A percentile compares a stretch with the other conserved stretches of the same genome.
Conservation (phyloP, 2,113 vertebrate genomes). For the Datnioides undecimradiatus region DNA sequence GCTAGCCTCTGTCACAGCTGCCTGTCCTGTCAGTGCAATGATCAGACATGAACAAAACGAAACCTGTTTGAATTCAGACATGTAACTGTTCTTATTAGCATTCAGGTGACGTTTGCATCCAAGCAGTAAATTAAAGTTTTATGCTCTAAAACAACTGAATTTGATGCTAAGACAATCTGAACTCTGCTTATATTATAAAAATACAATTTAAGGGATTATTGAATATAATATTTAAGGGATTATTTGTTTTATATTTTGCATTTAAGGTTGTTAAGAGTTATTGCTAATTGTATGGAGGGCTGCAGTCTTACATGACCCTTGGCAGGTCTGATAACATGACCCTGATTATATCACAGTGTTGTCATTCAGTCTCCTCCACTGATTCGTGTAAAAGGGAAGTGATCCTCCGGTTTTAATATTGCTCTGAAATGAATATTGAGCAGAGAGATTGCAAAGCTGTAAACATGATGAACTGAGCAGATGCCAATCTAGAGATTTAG, state of each 20-base stretch:
- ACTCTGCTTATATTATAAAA: background rate
- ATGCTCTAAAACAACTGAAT: background rate
- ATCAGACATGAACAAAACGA: background rate
- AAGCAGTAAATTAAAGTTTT: background rate
- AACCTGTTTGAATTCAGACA: background rate
- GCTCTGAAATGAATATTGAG: too few relatives aligned
- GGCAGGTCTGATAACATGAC: too few relatives aligned
- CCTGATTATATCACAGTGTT: too few relatives aligned
- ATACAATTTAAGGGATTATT: background rate
- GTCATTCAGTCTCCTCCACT: too few relatives aligned
- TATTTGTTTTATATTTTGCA: background rate
- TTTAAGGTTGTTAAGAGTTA: background rate
- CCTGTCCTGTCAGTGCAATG: background rate
- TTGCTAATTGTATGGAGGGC: background rate
- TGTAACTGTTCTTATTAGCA: rapidly evolving
- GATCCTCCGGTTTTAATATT: too few relatives aligned
- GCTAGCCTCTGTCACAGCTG: conserved; percentile 32
- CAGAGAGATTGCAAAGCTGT: too few relatives aligned
- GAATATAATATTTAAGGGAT: background rate
- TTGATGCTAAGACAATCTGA: background rate
- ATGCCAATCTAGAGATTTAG: too few relatives aligned
- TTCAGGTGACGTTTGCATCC: background rate
- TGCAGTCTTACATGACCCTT: too few relatives aligned
- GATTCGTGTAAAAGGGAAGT: too few relatives aligned
- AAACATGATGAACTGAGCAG: too few relatives aligned